A percentile compares a stretch with the other conserved stretches of the same genome.
Evolutionary conservation across 2,888 invertebrate species (phyloP).

Genomic region (Acrobasis consociella): DNA sequence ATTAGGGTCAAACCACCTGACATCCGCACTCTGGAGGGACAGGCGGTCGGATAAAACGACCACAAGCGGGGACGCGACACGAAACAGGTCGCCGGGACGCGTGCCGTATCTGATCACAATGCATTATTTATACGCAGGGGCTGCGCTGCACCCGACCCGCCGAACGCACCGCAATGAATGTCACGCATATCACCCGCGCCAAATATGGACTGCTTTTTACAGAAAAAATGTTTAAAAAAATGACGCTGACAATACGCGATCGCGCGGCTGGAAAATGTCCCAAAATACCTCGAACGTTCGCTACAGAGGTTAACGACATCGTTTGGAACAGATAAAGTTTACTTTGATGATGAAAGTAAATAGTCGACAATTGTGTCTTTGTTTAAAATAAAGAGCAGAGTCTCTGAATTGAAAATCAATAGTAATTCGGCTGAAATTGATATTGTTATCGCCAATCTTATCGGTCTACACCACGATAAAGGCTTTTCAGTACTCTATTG

Average conservation of each 20-base stretch:
- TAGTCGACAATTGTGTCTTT: slow-evolving; percentile 15
- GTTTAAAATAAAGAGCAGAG: slow-evolving; percentile 13
- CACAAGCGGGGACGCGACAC: slow-evolving; percentile 37
- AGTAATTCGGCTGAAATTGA: slow-evolving; percentile 8
- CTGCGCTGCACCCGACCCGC: slow-evolving; percentile 27
- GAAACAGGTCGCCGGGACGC: slow-evolving; percentile 44
- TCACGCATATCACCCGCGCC: slow-evolving; percentile 29
- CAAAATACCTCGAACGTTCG: slow-evolving; percentile 38
- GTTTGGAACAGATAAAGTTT: slow-evolving; percentile 25
- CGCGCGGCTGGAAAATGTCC: slow-evolving; percentile 30
- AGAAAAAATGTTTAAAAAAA: slow-evolving; percentile 37
- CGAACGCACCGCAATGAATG: slow-evolving; percentile 29
- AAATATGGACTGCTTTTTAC: slow-evolving; percentile 32
- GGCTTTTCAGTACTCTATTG: slow-evolving; percentile 16
- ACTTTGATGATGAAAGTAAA: slow-evolving; percentile 17
- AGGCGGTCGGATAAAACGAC: slow-evolving; percentile 43
- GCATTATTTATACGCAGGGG: slow-evolving; percentile 57
- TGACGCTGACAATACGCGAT: slow-evolving; percentile 36
- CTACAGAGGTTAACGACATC: slow-evolving; percentile 29
- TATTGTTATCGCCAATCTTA: slow-evolving; percentile 19
- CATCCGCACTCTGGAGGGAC: slow-evolving; percentile 36
- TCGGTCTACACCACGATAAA: slow-evolving; percentile 3
- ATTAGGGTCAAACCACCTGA: slow-evolving; percentile 51
- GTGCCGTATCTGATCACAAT: slow-evolving; percentile 53
- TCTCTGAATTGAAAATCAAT: slow-evolving; percentile 11